These are phyloP conservation scores for Dolichallabes microphthalmus DNA, from an alignment of 2,113 vertebrate genomes.

Conservation along the genomic window DNA sequence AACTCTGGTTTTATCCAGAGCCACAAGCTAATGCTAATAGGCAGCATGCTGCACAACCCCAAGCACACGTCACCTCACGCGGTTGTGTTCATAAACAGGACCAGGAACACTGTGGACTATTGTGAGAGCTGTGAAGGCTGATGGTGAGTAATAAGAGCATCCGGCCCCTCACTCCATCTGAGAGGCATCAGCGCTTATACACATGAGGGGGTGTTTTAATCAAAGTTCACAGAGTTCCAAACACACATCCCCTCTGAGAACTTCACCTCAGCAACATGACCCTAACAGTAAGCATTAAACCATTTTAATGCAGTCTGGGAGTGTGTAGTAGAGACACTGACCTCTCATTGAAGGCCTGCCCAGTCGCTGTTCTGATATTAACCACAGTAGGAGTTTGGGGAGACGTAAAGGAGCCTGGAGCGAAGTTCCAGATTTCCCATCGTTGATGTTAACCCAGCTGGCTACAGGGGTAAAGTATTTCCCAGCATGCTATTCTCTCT, in stretches of 20 bases:
- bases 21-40: slow-evolving; percentile 57
- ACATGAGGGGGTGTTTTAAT: slow-evolving; percentile 72
- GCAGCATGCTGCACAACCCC: slow-evolving; percentile 58
- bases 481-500: slow-evolving; percentile 67
- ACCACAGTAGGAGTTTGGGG: slow-evolving; percentile 65
- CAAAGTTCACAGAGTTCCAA: slow-evolving; percentile 63
- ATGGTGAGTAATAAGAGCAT: slow-evolving; percentile 64
- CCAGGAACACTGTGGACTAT: slow-evolving; percentile 31
- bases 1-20: slow-evolving; percentile 24
- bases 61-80: slow-evolving; percentile 56
- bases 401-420: slow-evolving; percentile 59
- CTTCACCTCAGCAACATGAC: slow-evolving; percentile 77
- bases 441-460: slow-evolving; percentile 68
- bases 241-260: slow-evolving; percentile 59
- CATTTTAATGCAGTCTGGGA: slow-evolving; percentile 66
- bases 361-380: slow-evolving; percentile 70
- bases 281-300: slow-evolving; percentile 71
- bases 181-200: slow-evolving; percentile 60
- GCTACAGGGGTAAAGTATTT: slow-evolving; percentile 60
- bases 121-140: slow-evolving; percentile 57
- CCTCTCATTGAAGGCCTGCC: slow-evolving; percentile 56
- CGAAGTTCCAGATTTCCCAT: slow-evolving; percentile 67
- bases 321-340: slow-evolving; percentile 61
- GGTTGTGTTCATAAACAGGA: slow-evolving; percentile 55
- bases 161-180: slow-evolving; percentile 59